Evolutionary conservation across 2,797 vertebrate genomes (phyloP).

Genomic region (Microctenopoma steveboyesi): DNA sequence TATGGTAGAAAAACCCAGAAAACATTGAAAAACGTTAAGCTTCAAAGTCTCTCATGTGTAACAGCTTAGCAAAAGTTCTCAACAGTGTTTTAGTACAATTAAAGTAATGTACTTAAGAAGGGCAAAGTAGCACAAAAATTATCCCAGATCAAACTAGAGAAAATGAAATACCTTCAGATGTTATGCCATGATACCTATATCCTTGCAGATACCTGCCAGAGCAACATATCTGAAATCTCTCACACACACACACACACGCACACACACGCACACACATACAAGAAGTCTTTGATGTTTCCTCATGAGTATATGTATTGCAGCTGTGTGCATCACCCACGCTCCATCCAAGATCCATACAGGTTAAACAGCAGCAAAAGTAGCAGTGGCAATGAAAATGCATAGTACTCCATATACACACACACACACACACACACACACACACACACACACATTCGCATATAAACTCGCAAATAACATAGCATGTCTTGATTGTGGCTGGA

Average conservation of each 20-base stretch:
- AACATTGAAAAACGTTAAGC: constrained; percentile 4
- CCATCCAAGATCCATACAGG: constrained; percentile 64
- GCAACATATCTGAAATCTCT: constrained; percentile 52
- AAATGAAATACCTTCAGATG: constrained; percentile 30
- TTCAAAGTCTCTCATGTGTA: constrained; percentile 1
- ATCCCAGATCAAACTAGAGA: constrained; percentile 5
- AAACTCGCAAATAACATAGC: constrained; percentile 72
- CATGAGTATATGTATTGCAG: constrained; percentile 64
- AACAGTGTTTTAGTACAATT: constrained; percentile 1
- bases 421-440: constrained; percentile 20
- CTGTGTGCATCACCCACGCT: constrained; percentile 75
- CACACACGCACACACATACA: constrained; percentile 67
- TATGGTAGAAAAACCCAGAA: neutral
- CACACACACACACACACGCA: constrained; percentile 20
- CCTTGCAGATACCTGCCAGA: constrained; percentile 52
- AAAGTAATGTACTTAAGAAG: constrained; percentile 25
- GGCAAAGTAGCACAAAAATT: constrained; percentile 21
- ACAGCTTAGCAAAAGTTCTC: neutral
- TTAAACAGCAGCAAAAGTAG: constrained; percentile 54
- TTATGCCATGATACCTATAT: constrained; percentile 39
- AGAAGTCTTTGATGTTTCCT: constrained; percentile 82
- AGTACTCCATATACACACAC: constrained; percentile 7
- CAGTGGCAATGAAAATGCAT: constrained; percentile 41
- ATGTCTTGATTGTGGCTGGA: constrained; percentile 81
- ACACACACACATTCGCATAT: constrained; percentile 11